These are phyloP conservation scores for Mesembrinibis cayennensis DNA, from an alignment of 2,113 vertebrate species.

Conservation along the genomic window DNA sequence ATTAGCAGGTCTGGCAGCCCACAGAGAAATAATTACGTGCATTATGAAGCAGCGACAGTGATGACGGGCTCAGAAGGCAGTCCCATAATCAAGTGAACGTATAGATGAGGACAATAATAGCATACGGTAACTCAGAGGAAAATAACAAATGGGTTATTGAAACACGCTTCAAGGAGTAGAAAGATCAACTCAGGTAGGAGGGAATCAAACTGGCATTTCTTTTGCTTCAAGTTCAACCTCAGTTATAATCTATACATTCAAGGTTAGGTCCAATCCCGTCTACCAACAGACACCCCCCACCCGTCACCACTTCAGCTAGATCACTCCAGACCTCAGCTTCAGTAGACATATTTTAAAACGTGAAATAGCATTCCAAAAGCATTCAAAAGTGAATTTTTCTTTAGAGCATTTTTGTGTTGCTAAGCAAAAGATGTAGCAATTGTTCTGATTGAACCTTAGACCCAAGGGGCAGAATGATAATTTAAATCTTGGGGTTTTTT, in stretches of 20 bases:
- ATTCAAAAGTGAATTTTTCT: neutral
- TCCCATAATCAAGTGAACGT: neutral
- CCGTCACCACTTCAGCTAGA: neutral
- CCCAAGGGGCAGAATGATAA: neutral
- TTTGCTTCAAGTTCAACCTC: neutral
- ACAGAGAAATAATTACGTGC: neutral
- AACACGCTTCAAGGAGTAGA: neutral
- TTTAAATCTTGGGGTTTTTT: neutral
- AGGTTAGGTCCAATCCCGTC: neutral
- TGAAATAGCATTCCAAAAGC: neutral
- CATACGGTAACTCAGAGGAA: accelerated
- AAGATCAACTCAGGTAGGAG: neutral
- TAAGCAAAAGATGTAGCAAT: neutral
- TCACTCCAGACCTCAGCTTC: neutral
- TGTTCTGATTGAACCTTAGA: neutral
- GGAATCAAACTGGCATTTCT: neutral
- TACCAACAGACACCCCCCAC: neutral
- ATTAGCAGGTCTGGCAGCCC: neutral
- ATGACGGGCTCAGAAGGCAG: neutral
- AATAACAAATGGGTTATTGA: neutral
- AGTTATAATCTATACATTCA: neutral
- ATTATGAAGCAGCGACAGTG: neutral
- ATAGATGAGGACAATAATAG: neutral
- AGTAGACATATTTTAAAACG: neutral
- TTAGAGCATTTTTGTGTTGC: neutral